Evolutionary conservation across 2,888 invertebrate genomes (phyloP).

Genomic region (Thelaira solivaga): DNA sequence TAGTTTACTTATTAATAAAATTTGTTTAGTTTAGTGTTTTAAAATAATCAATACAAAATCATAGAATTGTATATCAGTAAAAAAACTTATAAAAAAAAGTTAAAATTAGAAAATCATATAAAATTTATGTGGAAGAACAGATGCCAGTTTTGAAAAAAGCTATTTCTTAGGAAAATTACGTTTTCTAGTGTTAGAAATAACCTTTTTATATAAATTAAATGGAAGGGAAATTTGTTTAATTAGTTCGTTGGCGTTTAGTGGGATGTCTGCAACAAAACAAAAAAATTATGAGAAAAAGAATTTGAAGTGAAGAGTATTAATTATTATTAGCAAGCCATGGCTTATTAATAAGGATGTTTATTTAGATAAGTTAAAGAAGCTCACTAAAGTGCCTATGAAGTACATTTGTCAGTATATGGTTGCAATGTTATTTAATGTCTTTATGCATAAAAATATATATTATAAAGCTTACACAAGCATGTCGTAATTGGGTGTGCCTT

Average conservation of each 20-base stretch:
- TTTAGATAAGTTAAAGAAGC: conserved; percentile 3
- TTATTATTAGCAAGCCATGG: conserved; percentile 32
- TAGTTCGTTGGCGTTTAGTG: conserved; percentile 65
- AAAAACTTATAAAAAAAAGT: conserved; percentile 28
- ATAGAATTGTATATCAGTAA: conserved; percentile 19
- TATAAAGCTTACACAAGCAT: conserved; percentile 77
- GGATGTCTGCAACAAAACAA: conserved; percentile 65
- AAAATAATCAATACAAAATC: no score
- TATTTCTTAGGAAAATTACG: conserved; percentile 20
- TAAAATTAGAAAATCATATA: conserved; percentile 13
- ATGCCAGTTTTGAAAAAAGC: conserved; percentile 26
- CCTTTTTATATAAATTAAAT: background rate
- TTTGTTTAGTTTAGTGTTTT: background rate
- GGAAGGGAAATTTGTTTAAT: conserved; percentile 49
- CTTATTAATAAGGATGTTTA: conserved; percentile 26
- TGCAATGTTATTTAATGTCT: conserved; percentile 3
- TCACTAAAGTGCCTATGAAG: conserved; percentile 24
- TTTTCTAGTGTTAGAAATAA: conserved; percentile 27
- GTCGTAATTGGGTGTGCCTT: conserved; percentile 85
- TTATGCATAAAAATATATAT: conserved; percentile 10
- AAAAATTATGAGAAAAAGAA: conserved; percentile 43
- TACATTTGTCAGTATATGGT: conserved; percentile 45
- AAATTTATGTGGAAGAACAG: conserved; percentile 13
- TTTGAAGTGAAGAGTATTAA: conserved; percentile 1
- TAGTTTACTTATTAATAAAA: background rate